Evolutionary conservation across 2,113 vertebrate genomes (phyloP).

Genomic region (Vimba vimba): DNA sequence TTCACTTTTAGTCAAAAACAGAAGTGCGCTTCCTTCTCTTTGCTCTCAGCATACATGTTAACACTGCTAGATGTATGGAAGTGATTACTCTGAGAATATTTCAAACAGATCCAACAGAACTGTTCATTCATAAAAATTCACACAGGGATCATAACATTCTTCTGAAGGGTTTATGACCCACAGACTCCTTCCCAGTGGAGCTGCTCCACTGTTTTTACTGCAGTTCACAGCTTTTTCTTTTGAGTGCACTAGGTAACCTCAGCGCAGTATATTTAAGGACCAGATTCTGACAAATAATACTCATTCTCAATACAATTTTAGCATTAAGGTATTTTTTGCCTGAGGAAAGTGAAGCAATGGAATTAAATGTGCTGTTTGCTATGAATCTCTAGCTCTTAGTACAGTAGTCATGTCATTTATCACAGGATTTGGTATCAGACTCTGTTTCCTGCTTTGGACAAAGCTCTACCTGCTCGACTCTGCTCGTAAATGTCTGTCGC

Average conservation of each 20-base stretch:
- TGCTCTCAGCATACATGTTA: background rate
- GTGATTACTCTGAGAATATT: constrained; percentile 26
- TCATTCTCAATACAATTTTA: background rate
- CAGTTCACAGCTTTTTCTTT: constrained; percentile 28
- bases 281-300: background rate
- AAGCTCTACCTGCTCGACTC: constrained; percentile 50
- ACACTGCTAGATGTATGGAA: constrained; percentile 4
- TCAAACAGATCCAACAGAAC: constrained; percentile 19
- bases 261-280: background rate
- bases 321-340: background rate
- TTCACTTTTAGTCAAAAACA: background rate
- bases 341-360: background rate
- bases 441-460: constrained; percentile 40
- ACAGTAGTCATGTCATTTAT: constrained; percentile 23
- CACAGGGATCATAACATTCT: constrained; percentile 34
- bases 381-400: background rate
- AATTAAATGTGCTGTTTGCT: background rate
- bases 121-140: constrained; percentile 3
- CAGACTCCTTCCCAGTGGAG: background rate
- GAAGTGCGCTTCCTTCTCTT: background rate
- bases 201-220: constrained; percentile 16
- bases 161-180: constrained; percentile 17
- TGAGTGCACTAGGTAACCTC: background rate
- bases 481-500: constrained; percentile 45
- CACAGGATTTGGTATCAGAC: constrained; percentile 37